Evolutionary conservation across 2,888 invertebrate genomes (phyloP), one percentile per base, ranked within the genome.

Genomic region (Hydriomena furcata): DNA sequence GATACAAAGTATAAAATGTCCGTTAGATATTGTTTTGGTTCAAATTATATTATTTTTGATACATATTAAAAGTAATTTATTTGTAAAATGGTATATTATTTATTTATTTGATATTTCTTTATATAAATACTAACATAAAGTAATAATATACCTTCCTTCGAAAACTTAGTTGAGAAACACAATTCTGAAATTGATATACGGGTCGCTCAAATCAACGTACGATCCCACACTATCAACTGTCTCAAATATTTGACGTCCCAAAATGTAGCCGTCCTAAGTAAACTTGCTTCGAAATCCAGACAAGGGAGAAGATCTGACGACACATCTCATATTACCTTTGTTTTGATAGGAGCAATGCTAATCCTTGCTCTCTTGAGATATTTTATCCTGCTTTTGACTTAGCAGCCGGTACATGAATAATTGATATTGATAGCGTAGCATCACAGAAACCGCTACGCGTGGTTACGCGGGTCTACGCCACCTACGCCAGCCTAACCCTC

Each of bases 211-310:
- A 41, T 40, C 45, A 41, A 20, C 32, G 43, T 32, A 51, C 40
- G 32, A 51, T 13, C 45, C 45, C 36, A 45, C 34, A 36, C 44
- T 40, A 48, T 53, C 54, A 55, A 47, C 49, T 23, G 42, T 21
- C 54, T 50, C 54, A 55, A 55, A 55, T 55, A 55, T 51, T 51
- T 55, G 51, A 44, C 40, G 38, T 51, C 43, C 38, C 43, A 51
- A 47, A 44, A 55, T 47, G 54, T 43, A 46, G 40, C 43, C 31
- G 54, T 46, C 50, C 55, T 55, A 40, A 44, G 25, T 32, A 47
- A 55, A 55, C 55, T 47, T 11, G 7, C 42, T 36, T 31, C 24
- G 30, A 47, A 21, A 30, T 34, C 36, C 34, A 47, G 47, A 46
- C 36, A 34, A 30, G 45, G 24, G 28, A 38, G 25, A 25, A 6